These are phyloP conservation scores for Mus spicilegus DNA, from an alignment of 2,113 vertebrate species.

Conservation along the genomic window DNA sequence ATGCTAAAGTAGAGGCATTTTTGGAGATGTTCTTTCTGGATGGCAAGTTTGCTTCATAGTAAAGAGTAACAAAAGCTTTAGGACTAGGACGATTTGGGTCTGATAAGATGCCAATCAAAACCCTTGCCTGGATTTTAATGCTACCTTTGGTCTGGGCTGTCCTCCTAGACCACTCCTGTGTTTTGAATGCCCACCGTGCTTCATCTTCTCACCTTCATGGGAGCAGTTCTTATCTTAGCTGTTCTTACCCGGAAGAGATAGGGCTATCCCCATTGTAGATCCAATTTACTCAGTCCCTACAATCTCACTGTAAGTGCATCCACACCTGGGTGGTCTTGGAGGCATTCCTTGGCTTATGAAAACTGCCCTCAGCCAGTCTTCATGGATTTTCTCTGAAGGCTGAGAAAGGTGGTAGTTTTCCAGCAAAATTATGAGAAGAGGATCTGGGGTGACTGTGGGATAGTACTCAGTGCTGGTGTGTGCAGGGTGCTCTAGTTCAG, in stretches of 20 bases:
- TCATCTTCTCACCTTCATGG: neutral
- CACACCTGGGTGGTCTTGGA: too few relatives aligned
- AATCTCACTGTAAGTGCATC: neutral
- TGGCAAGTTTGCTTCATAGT: neutral
- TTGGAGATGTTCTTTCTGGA: neutral
- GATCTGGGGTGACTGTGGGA: neutral
- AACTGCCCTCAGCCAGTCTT: neutral
- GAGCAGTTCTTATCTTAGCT: neutral
- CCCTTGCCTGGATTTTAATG: neutral
- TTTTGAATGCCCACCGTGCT: neutral
- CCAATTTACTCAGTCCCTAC: too few relatives aligned
- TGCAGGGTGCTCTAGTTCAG: neutral
- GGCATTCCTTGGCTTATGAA: neutral
- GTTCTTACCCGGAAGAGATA: neutral
- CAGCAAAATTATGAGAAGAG: neutral
- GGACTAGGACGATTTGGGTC: constrained; percentile 8
- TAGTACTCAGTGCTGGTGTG: neutral
- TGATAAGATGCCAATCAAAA: neutral
- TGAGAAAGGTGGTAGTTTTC: neutral
- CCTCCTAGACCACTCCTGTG: neutral
- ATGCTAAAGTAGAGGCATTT: neutral
- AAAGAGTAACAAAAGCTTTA: neutral
- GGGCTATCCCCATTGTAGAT: neutral
- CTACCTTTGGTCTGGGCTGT: neutral
- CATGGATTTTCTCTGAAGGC: neutral